Percentiles rank a stretch among this genome's conserved stretches.
Conservation (phyloP, 2,113 vertebrate species). For the Paratilapia polleni region DNA sequence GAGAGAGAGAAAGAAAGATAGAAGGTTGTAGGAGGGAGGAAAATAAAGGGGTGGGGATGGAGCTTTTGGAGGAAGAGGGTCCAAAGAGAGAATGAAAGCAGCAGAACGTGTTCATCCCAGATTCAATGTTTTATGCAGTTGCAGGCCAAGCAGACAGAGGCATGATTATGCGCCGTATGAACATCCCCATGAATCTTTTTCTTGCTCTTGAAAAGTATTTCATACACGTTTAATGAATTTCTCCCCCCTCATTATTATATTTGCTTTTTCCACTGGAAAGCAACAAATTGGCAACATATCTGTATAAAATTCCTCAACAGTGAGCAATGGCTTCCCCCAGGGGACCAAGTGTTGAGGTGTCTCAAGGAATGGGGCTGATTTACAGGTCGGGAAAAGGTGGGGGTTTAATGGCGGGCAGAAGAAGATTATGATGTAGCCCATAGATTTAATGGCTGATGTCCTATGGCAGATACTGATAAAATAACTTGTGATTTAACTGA, state of each 20-base stretch:
- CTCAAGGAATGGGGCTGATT: slow-evolving; percentile 17
- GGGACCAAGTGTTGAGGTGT: slow-evolving; percentile 27
- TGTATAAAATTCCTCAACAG: slow-evolving; percentile 55
- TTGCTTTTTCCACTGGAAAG: slow-evolving; percentile 64
- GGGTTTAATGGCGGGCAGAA: slow-evolving; percentile 16
- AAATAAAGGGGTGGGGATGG: slow-evolving; percentile 7
- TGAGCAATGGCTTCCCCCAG: slow-evolving; percentile 36
- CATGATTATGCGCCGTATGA: slow-evolving; percentile 81
- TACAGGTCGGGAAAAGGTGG: slow-evolving; percentile 14
- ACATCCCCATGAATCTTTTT: slow-evolving; percentile 78
- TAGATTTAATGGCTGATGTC: slow-evolving; percentile 13
- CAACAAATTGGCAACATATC: slow-evolving; percentile 75
- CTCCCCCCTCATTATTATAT: slow-evolving; percentile 71
- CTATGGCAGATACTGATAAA: slow-evolving; percentile 6
- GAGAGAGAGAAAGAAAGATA: slow-evolving; percentile 24
- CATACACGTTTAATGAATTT: slow-evolving; percentile 74
- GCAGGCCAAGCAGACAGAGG: slow-evolving; percentile 80
- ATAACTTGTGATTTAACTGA: slow-evolving; percentile 16
- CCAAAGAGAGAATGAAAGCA: slow-evolving; percentile 51
- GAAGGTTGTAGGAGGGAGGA: slow-evolving; percentile 13
- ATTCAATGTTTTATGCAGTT: slow-evolving; percentile 87
- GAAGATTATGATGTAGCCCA: slow-evolving; percentile 22
- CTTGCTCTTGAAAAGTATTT: slow-evolving; percentile 73
- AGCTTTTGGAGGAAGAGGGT: slow-evolving; percentile 38
- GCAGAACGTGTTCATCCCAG: slow-evolving; percentile 83